phyloP scores from a whole-genome alignment of 2,888 invertebrate genomes.

The Drosophila borborema region DNA sequence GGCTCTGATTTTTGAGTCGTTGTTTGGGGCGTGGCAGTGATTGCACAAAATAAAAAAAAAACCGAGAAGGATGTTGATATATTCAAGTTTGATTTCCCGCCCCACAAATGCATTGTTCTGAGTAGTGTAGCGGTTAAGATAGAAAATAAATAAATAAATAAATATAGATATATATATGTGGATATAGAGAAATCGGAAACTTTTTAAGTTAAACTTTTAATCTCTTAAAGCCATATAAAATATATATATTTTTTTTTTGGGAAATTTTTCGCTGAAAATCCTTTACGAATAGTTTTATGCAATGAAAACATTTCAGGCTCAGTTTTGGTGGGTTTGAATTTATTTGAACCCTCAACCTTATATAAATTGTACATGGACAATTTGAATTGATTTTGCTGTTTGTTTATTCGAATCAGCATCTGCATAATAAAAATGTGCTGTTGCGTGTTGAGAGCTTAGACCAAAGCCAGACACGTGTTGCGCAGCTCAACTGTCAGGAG shows the following conservation, averaged over 20 bases:
- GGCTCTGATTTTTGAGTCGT: slow-evolving; percentile 46
- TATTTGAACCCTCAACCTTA: neutral
- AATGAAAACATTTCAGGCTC: slow-evolving; percentile 54
- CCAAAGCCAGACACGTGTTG: slow-evolving; percentile 33
- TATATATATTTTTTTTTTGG: neutral
- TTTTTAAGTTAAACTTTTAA: no score
- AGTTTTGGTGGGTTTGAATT: neutral
- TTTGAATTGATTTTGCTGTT: slow-evolving; percentile 20
- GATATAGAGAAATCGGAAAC: no score
- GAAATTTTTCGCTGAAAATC: neutral
- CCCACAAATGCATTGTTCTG: slow-evolving; percentile 2
- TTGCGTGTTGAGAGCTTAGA: slow-evolving; percentile 29
- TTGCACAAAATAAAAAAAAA: slow-evolving; percentile 13
- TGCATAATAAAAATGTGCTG: slow-evolving; percentile 52
- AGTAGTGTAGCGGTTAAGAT: neutral
- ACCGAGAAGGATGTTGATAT: slow-evolving; percentile 8
- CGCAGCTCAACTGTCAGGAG: slow-evolving; percentile 6
- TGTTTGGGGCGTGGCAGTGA: slow-evolving; percentile 37
- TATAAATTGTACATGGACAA: slow-evolving; percentile 1
- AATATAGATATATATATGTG: no score
- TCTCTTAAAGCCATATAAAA: no score
- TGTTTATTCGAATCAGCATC: slow-evolving; percentile 24
- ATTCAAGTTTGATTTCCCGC: slow-evolving; percentile 29
- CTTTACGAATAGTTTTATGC: slow-evolving; percentile 26
- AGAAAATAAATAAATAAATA: neutral